Percentiles rank a stretch among this genome's conserved stretches.
Evolutionary conservation across 2,113 vertebrate species (phyloP).

Genomic region (Chionis minor): DNA sequence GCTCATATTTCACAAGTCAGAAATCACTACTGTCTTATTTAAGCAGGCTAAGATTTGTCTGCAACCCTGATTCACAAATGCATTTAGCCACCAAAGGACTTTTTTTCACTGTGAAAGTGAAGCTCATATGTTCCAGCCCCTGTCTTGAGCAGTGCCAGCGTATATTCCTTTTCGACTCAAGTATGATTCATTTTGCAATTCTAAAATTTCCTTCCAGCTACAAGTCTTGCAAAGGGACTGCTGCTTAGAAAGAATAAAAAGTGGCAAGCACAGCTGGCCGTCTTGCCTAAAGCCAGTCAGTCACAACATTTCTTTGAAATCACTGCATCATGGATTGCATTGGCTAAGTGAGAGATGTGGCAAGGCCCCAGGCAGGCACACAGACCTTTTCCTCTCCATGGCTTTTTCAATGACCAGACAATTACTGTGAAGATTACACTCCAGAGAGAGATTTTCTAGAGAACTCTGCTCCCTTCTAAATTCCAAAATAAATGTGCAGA

Average conservation of each 20-base stretch:
- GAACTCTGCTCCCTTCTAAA: neutral
- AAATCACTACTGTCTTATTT: neutral
- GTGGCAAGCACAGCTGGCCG: neutral
- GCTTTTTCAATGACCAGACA: neutral
- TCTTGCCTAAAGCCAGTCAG: neutral
- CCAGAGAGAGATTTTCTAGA: neutral
- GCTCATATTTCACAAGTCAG: neutral
- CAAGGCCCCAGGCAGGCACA: neutral
- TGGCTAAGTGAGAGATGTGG: neutral
- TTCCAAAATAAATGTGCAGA: neutral
- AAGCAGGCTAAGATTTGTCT: neutral
- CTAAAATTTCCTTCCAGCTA: neutral
- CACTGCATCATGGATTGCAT: neutral
- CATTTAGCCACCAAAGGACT: neutral
- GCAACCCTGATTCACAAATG: neutral
- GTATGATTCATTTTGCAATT: neutral
- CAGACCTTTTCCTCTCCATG: neutral
- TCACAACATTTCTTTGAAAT: neutral
- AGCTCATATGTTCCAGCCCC: neutral
- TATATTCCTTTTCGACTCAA: neutral
- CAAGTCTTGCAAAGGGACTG: neutral
- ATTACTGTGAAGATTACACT: neutral
- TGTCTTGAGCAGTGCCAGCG: accelerated
- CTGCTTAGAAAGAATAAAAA: neutral
- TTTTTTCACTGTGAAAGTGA: neutral